Base-by-base conservation (phyloP, 1,140 invertebrate species). In the Ostrea edulis region DNA sequence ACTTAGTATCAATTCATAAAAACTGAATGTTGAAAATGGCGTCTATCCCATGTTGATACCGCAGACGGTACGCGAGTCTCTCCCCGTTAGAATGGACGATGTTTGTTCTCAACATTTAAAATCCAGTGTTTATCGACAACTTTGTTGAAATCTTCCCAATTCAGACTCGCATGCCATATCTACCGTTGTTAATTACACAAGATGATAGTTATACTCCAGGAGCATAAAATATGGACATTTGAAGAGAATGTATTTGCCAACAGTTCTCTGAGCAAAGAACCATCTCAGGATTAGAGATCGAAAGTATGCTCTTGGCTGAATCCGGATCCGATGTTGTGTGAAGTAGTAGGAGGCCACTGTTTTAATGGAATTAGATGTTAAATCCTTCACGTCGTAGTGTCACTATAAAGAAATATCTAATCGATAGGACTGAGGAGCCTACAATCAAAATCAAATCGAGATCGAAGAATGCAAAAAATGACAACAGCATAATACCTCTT, bases 81-180 rank as follows among this genome's bases (percentile, higher is more conserved):
- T 62, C 58, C 14, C 58, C 12, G 58, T 62, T n/a, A 17, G 58
- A 25, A 22, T 7, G n/a, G 4, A 25, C 9, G 68, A 71, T 71
- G 29, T 71, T 71, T 71, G 68, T 71, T 29, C 22, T 71, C 68
- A 71, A 71, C 68, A 25, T 71, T 71, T 71, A 71, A 71, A 71
- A 71, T n/a, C 68, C 68, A 35, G 68, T 71, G 25, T 71, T 71
- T 71, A 71, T 71, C 68, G 68, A 25, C 68, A 12, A 35, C 12
- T 71, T 35, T 71, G 22, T 12, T 71, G 29, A 29, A 71, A 29
- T 71, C 68, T 71, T 71, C 68, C 7, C 68, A 35, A 71, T 71
- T 71, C 68, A 71, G 68, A 71, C 68, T 71, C 68, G 68, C 68
- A 25, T 71, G 68, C 68, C 68, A 71, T 71, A 71, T 71, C 68